Evolutionary conservation across 2,888 invertebrate species (phyloP).

Genomic region (Sphaeridia pumilis): DNA sequence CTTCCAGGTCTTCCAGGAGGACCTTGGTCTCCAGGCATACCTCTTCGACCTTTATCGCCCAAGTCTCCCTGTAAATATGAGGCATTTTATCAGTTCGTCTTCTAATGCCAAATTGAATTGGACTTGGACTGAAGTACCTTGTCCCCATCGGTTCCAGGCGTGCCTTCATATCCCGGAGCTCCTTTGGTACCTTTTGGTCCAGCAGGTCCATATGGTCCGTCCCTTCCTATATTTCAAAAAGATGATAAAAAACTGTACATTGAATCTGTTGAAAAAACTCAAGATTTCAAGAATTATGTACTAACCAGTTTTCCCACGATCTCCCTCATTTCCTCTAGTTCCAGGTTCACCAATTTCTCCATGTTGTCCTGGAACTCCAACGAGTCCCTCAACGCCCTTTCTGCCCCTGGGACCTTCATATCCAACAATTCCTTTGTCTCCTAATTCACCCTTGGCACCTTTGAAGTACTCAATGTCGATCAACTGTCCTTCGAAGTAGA

Average conservation of each 20-base stretch:
- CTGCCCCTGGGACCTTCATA: conserved; percentile 39
- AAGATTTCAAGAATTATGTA: background rate
- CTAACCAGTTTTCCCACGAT: conserved; percentile 45
- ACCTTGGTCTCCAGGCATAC: conserved; percentile 45
- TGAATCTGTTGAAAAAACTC: background rate
- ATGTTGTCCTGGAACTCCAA: conserved; percentile 39
- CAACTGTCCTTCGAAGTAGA: no score
- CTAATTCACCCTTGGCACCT: conserved; percentile 39
- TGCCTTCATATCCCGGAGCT: conserved; percentile 64
- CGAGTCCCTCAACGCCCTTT: conserved; percentile 24
- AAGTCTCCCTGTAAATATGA: conserved; percentile 48
- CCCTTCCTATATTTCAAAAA: no score
- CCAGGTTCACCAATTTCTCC: conserved; percentile 49
- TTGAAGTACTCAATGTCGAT: no score
- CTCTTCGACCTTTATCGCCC: conserved; percentile 55
- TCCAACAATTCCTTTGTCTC: conserved; percentile 42
- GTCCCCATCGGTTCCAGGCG: conserved; percentile 56
- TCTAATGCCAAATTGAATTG: conserved; percentile 8
- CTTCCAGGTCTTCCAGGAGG: no score
- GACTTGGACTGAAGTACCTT: conserved; percentile 43
- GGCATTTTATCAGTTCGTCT: no score
- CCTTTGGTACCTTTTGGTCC: conserved; percentile 58
- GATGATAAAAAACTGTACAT: no score
- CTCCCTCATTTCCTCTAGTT: conserved; percentile 44
- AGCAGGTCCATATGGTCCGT: conserved; percentile 47